phyloP scores from a whole-genome alignment of 2,113 vertebrate genomes.

The Pycnonotus jocosus region DNA sequence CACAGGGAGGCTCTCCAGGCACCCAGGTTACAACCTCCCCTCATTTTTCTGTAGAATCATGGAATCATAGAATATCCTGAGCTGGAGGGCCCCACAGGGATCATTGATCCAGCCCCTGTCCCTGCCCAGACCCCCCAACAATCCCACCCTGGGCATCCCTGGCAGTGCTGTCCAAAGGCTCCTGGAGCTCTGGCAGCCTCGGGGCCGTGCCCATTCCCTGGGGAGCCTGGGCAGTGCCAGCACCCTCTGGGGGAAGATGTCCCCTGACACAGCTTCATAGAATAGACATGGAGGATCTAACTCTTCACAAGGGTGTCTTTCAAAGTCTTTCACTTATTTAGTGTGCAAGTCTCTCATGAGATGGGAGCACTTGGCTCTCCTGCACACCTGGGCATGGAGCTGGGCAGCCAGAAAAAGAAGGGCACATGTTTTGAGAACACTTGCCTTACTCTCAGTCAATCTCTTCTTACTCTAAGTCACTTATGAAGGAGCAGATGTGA shows the following conservation, averaged over 20 bases:
- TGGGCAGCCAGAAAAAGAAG: not conserved
- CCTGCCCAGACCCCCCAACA: not conserved
- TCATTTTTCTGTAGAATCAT: not conserved
- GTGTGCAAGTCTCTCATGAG: not conserved
- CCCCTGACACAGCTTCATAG: fast-evolving
- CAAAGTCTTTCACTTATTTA: not conserved
- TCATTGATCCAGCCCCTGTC: fast-evolving
- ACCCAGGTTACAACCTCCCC: not conserved
- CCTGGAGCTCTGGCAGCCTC: not conserved
- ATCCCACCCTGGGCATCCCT: not conserved
- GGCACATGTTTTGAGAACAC: not conserved
- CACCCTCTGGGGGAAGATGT: not conserved
- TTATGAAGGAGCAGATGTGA: not conserved
- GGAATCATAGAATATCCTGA: not conserved
- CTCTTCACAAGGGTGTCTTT: not conserved
- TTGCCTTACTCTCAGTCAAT: not conserved
- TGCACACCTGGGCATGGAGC: not conserved
- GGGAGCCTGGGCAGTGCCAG: not conserved
- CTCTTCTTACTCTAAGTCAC: not conserved
- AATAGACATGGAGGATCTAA: not conserved
- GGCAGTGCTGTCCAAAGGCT: not conserved
- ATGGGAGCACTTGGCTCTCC: not conserved
- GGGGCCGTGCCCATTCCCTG: not conserved
- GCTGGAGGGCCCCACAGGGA: no score
- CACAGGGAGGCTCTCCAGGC: not conserved